phyloP scores from a whole-genome alignment of 2,888 invertebrate genomes.

The Cetonia aurata region DNA sequence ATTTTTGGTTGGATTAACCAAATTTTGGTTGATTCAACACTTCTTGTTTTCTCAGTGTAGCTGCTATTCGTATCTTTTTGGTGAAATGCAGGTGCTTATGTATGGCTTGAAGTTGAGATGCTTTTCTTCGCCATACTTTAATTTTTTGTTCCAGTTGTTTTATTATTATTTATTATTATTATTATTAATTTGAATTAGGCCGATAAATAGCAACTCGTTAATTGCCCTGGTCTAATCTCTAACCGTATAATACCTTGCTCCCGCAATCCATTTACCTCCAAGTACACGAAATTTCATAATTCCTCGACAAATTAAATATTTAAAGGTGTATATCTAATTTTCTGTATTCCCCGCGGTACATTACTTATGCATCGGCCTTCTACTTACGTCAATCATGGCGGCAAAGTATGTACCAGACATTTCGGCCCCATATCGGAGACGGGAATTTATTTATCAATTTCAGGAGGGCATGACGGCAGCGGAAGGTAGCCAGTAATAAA shows the following conservation, averaged over 20 bases:
- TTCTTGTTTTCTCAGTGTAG: too few relatives aligned
- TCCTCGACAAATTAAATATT: conserved; percentile 38
- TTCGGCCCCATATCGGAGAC: background rate
- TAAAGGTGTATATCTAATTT: conserved; percentile 40
- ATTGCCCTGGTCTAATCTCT: too few relatives aligned
- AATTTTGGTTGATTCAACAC: too few relatives aligned
- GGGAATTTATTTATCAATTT: conserved; percentile 36
- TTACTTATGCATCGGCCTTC: conserved; percentile 39
- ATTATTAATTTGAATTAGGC: too few relatives aligned
- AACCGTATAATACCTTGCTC: background rate
- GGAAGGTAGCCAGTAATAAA: background rate
- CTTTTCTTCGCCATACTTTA: too few relatives aligned
- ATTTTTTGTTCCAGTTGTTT: too few relatives aligned
- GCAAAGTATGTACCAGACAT: conserved; percentile 11
- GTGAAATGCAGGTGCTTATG: too few relatives aligned
- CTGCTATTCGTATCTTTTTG: too few relatives aligned
- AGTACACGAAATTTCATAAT: conserved; percentile 28
- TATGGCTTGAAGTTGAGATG: too few relatives aligned
- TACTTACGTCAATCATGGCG: conserved; percentile 40
- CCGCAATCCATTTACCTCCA: background rate
- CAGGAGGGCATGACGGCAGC: background rate
- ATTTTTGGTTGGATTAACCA: too few relatives aligned
- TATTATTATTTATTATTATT: too few relatives aligned
- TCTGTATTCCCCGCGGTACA: conserved; percentile 37
- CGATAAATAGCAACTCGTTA: too few relatives aligned